Evolutionary conservation across 2,113 vertebrate genomes (phyloP), one percentile per base, ranked within the genome.

Genomic region (Tympanuchus pallidicinctus): DNA sequence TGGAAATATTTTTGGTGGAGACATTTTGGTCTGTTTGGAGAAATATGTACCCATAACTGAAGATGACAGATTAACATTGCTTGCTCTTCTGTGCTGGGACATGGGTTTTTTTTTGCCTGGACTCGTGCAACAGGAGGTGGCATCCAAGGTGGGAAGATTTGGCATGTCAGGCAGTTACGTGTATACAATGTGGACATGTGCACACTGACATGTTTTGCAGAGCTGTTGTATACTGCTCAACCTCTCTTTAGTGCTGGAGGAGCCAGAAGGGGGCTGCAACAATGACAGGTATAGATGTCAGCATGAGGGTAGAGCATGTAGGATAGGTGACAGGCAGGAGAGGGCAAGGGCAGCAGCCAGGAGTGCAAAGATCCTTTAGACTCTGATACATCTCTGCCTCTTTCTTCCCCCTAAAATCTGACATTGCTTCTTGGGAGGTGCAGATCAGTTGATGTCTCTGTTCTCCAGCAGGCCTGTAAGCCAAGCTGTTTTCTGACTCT

Each of bases 261-360:
- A 88, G 19, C 10, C 63, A 74, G 25, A 1, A 9, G 56, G 36
- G 10, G 57, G 11, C 36, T 85, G 28, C 24, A 38, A 1, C 2
- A 17, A 17, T 57, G 40, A 27, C 15, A 10, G 11, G 2, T 5
- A 45, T 45, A 59, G 24, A 40, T 0, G 0, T 28, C 38, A 40
- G 30, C 3, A 0, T 0, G 1, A 48, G 8, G 16, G 16, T 52
- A n/a, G 57, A 63, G 19, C 22, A 60, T 0, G 0, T 38, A 59
- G 38, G 2, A 14, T n/a, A 63, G n/a, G 47, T 57, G 32, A 67
- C 71, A 32, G 30, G 19, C 27, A 72, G 6, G 42, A 78, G 32
- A 83, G 19, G 34, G 43, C 5, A 60, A 74, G 81, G 25, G 21
- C 77, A 88, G 40, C 69, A 70, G 42, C 15, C 52, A 65, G 25